Percentiles rank a stretch among this genome's conserved stretches.
Evolutionary conservation across 2,113 vertebrate species (phyloP).

Genomic region (Pygoscelis adeliae): DNA sequence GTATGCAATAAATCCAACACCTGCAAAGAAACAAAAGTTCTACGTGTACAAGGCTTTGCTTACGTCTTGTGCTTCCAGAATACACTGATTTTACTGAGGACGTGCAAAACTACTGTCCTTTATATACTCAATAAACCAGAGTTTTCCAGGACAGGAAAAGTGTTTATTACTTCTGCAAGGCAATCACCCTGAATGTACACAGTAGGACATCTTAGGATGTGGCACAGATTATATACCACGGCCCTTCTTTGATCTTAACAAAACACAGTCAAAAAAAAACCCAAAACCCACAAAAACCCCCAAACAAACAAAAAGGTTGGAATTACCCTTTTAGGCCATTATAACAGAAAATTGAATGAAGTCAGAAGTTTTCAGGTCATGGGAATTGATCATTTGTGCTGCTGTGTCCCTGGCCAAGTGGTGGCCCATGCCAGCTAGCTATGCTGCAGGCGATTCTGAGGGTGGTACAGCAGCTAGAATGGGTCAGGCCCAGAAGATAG

Average conservation of each 20-base stretch:
- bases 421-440: neutral
- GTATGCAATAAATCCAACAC: neutral
- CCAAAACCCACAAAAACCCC: fast-evolving
- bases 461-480: neutral
- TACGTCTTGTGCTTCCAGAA: neutral
- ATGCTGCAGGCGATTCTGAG: neutral
- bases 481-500: neutral
- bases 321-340: neutral
- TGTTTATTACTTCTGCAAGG: neutral
- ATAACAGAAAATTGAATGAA: neutral
- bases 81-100: neutral
- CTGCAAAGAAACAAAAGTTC: neutral
- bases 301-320: neutral
- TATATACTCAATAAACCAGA: neutral
- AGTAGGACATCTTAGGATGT: neutral
- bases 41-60: neutral
- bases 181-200: neutral
- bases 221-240: neutral
- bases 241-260: neutral
- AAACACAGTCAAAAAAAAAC: neutral
- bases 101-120: neutral
- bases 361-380: neutral
- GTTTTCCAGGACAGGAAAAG: neutral
- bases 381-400: neutral
- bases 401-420: neutral